Conservation (phyloP, 2,113 vertebrate genomes). For the Eudorcas thomsonii region DNA sequence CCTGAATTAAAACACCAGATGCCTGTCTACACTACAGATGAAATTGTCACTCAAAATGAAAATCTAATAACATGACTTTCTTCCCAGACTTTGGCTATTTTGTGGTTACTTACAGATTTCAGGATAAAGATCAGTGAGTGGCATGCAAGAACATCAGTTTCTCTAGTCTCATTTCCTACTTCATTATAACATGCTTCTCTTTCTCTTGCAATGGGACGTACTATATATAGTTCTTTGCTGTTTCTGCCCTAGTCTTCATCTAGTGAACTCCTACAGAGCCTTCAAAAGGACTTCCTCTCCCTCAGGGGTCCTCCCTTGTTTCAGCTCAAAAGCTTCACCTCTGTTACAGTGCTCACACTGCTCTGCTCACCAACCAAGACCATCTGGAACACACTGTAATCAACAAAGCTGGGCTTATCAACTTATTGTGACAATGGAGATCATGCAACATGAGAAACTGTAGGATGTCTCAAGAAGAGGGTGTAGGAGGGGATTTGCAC, state of each 20-base stretch:
- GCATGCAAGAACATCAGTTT: not conserved
- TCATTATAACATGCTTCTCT: not conserved
- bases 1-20: not conserved
- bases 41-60: not conserved
- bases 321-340: not conserved
- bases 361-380: not conserved
- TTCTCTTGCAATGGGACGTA: rapidly evolving
- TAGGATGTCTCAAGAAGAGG: not conserved
- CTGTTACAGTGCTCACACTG: not conserved
- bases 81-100: not conserved
- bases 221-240: not conserved
- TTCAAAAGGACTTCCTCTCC: not conserved
- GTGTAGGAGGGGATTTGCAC: not conserved
- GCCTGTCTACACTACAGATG: not conserved
- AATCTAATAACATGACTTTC: not conserved
- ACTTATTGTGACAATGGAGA: not conserved
- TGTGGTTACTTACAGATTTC: not conserved
- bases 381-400: not conserved
- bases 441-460: not conserved
- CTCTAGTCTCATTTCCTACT: not conserved
- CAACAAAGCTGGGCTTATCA: not conserved
- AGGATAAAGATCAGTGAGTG: not conserved
- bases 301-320: not conserved
- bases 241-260: not conserved
- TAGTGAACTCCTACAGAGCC: not conserved